Percentiles rank a stretch among this genome's conserved stretches.
Evolutionary conservation across 2,113 vertebrate genomes (phyloP).

Genomic region (Xyrauchen texanus): DNA sequence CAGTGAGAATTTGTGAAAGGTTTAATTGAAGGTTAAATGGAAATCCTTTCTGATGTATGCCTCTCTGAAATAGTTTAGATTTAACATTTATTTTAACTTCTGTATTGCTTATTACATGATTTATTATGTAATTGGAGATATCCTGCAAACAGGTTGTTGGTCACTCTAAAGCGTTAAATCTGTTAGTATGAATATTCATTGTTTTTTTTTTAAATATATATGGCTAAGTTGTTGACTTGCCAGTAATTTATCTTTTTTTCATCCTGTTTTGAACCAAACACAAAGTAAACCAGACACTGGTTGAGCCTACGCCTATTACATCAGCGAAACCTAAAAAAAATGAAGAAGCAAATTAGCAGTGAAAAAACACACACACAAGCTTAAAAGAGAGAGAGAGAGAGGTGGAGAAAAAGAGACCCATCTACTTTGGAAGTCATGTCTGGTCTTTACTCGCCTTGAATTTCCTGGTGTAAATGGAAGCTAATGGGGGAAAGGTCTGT

Average conservation of each 20-base stretch:
- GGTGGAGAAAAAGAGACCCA: slow-evolving; percentile 52
- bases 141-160: no score
- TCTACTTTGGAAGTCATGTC: slow-evolving; percentile 71
- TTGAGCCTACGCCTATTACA: neutral
- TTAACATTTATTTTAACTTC: slow-evolving; percentile 53
- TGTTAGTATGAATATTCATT: no score
- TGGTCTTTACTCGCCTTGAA: slow-evolving; percentile 66
- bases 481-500: slow-evolving; percentile 76
- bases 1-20: slow-evolving; percentile 63
- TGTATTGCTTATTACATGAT: neutral
- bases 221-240: neutral
- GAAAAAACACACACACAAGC: neutral
- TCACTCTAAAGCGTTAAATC: no score
- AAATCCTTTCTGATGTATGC: slow-evolving; percentile 44
- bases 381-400: slow-evolving; percentile 19
- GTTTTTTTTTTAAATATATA: no score
- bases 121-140: no score
- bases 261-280: neutral
- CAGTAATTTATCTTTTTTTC: neutral
- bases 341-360: neutral
- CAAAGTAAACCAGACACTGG: neutral
- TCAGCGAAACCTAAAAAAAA: slow-evolving; percentile 4
- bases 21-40: slow-evolving; percentile 58
- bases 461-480: slow-evolving; percentile 74
- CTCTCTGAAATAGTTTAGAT: slow-evolving; percentile 58